Base-by-base conservation (phyloP, 2,113 vertebrate species). In the Benitochromis conjunctus region DNA sequence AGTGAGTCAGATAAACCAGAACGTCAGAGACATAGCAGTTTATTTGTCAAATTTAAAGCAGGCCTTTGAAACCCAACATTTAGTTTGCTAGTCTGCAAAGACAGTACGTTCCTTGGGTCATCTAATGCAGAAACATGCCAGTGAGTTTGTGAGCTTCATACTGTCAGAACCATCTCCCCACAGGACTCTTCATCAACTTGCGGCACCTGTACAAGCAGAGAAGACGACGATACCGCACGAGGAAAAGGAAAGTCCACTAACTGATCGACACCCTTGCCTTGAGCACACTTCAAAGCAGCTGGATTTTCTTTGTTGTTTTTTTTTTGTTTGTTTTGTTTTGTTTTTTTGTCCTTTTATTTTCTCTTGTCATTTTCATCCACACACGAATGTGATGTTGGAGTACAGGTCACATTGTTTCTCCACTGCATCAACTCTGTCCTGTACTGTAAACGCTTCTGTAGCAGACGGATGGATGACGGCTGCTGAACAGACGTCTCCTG, bases 121-220 rank as follows among this genome's bases (percentile, higher is more conserved):
- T 43, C 38, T 24, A 16, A 26, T 46, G 41, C 5, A 46, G 66
- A 48, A 26, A 46, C 41, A 57, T 80, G 31, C 13, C 8, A 36
- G 24, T 46, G 79, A 21, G 3, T 36, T 46, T n/a, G 10, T 80
- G 18, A 60, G 38, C n/a, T 62, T 10, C 5, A 54, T 5, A 3
- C 43, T 89, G 36, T 93, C 79, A 0, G 9, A 64, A 78, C 9
- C 2, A 0, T 74, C 34, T 88, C 57, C 18, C 79, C 24, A 0
- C 93, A 99, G 98, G 97, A 60, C 76, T 97, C 41, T 98, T 97
- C 93, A 89, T 97, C 90, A 98, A 98, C 92, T 97, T 96, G 92
- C 97, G 96, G 56, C 95, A 99, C 86, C 96, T 99, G 90, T 97
- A 97, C 95, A 99, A 98, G 92, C 98, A 98, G 94, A 95, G 98